Conservation (phyloP, 2,888 invertebrate genomes). For the Linhomoeus sp. region DNA sequence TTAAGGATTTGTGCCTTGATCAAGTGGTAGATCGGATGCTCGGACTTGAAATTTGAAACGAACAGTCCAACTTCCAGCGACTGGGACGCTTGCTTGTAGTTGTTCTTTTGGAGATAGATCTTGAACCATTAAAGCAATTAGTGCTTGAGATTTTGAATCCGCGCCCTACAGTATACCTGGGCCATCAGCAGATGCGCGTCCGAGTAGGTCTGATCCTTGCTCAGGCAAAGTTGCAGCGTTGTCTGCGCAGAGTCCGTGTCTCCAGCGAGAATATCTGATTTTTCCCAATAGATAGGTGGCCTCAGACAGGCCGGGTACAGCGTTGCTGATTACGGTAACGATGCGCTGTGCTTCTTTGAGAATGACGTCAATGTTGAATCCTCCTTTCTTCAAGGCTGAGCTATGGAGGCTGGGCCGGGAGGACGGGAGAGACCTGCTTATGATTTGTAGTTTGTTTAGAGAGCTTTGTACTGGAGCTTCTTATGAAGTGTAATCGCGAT, state of each 20-base stretch:
- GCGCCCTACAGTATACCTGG: slow-evolving; percentile 12
- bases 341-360: slow-evolving; percentile 42
- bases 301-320: slow-evolving; percentile 56
- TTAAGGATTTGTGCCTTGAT: slow-evolving; percentile 63
- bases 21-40: slow-evolving; percentile 71
- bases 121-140: too few relatives aligned
- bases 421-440: too few relatives aligned
- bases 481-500: not conserved
- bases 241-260: slow-evolving; percentile 50
- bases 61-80: slow-evolving; percentile 70
- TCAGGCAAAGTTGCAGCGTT: slow-evolving; percentile 50
- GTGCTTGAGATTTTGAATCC: slow-evolving; percentile 12
- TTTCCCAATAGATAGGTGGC: slow-evolving; percentile 48
- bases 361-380: slow-evolving; percentile 26
- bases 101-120: slow-evolving; percentile 4
- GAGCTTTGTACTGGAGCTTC: too few relatives aligned
- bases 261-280: slow-evolving; percentile 50
- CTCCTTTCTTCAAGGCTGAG: too few relatives aligned
- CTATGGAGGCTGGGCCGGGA: too few relatives aligned
- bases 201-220: slow-evolving; percentile 51
- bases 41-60: slow-evolving; percentile 76
- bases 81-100: slow-evolving; percentile 44
- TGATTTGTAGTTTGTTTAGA: too few relatives aligned
- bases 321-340: slow-evolving; percentile 49
- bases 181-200: slow-evolving; percentile 68